phyloP scores from a whole-genome alignment of 2,797 vertebrate species.

The Caiman crocodilus region DNA sequence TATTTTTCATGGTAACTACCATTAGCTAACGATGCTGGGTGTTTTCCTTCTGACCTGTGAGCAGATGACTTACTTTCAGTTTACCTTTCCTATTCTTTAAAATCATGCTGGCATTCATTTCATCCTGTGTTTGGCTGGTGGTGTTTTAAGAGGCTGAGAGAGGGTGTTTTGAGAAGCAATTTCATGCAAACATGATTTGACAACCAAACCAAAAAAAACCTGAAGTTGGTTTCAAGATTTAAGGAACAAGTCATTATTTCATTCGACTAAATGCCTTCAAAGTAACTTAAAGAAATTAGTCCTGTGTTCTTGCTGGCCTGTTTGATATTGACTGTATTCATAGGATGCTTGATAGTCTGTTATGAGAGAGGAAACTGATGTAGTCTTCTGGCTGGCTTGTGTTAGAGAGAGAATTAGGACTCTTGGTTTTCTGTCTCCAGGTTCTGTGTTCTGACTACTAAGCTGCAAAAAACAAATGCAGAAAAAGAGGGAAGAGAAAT shows the following conservation, averaged over 20 bases:
- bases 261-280: background rate
- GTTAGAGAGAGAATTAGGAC: background rate
- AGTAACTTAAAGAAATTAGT: background rate
- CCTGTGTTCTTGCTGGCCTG: background rate
- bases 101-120: background rate
- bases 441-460: background rate
- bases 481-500: background rate
- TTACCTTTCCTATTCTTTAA: background rate
- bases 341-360: background rate
- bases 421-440: background rate
- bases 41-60: background rate
- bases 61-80: background rate
- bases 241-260: background rate
- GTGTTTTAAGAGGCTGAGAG: rapidly evolving
- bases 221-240: background rate
- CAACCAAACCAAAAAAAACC: background rate
- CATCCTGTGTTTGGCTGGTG: background rate
- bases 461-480: background rate
- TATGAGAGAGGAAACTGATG: background rate
- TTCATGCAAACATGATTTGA: background rate
- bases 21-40: background rate
- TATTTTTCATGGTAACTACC: constrained; percentile 90
- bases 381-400: background rate
- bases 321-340: background rate
- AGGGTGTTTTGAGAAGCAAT: background rate